Evolutionary conservation across 23 tunicate genomes (phyloP).

Genomic region (Trididemnum clinides): DNA sequence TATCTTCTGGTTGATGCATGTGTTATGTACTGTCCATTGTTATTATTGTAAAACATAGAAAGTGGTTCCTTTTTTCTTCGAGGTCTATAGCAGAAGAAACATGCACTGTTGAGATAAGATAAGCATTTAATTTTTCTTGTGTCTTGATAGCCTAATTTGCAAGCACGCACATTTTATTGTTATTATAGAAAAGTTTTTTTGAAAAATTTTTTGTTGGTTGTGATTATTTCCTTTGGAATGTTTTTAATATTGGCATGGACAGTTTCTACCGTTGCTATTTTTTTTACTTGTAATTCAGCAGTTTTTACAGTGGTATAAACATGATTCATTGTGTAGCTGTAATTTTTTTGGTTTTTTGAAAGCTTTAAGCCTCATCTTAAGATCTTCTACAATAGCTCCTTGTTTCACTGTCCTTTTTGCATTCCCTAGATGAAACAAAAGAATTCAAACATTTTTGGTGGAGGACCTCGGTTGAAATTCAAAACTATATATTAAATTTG

Average conservation of each 20-base stretch:
- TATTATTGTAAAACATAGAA: background rate
- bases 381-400: background rate
- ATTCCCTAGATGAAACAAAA: background rate
- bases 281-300: conserved; percentile 22
- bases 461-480: background rate
- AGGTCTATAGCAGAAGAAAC: background rate
- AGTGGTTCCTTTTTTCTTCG: background rate
- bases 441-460: background rate
- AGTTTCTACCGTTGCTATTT: conserved; percentile 6
- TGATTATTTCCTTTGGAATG: background rate
- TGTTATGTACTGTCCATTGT: background rate
- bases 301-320: conserved; percentile 8
- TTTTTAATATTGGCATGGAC: conserved; percentile 21
- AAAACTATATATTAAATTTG: background rate
- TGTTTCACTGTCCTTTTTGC: conserved; percentile 6
- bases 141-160: conserved; percentile 1
- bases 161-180: conserved; percentile 9
- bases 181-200: conserved; percentile 8
- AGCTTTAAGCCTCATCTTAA: conserved; percentile 18
- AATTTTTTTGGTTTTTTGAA: background rate
- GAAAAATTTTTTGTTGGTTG: background rate
- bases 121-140: background rate
- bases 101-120: conserved; percentile 20
- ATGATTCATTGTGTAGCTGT: background rate
- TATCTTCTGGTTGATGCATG: conserved; percentile 6